phyloP scores from a whole-genome alignment of 92 coral and sea anemone species.

The Meandrina meandrites region DNA sequence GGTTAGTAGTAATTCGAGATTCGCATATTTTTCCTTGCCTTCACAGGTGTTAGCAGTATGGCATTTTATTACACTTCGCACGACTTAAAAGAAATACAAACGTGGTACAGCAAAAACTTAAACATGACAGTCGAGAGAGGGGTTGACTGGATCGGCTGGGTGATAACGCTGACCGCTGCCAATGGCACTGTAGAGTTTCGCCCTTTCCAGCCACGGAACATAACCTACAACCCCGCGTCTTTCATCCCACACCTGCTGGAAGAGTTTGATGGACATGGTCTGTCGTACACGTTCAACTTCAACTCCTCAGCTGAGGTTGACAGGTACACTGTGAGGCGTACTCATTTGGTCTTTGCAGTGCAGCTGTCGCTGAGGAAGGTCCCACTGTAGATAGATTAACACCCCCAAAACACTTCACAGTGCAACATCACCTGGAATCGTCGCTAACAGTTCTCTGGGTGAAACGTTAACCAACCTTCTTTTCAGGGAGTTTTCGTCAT shows the following conservation, averaged over 20 bases:
- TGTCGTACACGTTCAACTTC: slow-evolving; percentile 55
- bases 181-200: slow-evolving; percentile 54
- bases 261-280: slow-evolving; percentile 56
- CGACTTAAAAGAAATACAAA: slow-evolving; percentile 24
- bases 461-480: background rate
- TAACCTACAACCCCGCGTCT: slow-evolving; percentile 45
- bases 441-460: too few species aligned
- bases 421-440: too few species aligned
- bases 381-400: too few species aligned
- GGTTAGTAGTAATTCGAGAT: background rate
- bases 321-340: slow-evolving; percentile 16
- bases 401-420: too few species aligned
- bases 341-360: background rate
- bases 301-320: slow-evolving; percentile 45
- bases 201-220: slow-evolving; percentile 41
- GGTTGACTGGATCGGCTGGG: slow-evolving; percentile 41
- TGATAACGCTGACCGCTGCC: slow-evolving; percentile 46
- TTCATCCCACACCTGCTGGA: slow-evolving; percentile 50
- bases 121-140: slow-evolving; percentile 41
- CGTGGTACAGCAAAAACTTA: slow-evolving; percentile 36
- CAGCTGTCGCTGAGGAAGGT: too few species aligned
- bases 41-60: slow-evolving; percentile 53
- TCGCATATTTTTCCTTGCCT: background rate
- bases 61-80: slow-evolving; percentile 45
- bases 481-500: too few species aligned